These are phyloP conservation scores for Peromyscus californicus DNA, from an alignment of 2,113 vertebrate genomes.

Conservation along the genomic window DNA sequence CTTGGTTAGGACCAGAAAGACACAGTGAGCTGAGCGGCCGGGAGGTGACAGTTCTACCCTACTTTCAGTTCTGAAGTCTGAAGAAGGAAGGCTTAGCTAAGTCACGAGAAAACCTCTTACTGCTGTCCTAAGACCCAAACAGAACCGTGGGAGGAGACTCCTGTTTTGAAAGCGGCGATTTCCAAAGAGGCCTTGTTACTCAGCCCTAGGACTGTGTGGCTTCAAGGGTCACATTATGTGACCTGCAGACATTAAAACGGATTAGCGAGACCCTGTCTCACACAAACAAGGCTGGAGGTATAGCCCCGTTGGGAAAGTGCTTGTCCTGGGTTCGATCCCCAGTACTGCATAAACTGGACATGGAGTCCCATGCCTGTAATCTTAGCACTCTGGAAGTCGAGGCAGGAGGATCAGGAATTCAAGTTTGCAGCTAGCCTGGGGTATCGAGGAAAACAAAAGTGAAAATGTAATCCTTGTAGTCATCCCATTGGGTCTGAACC, in stretches of 20 bases:
- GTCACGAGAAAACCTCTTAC: slow-evolving; percentile 58
- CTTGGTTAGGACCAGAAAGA: slow-evolving; percentile 25
- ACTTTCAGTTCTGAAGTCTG: slow-evolving; percentile 59
- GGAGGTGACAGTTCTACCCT: background rate
- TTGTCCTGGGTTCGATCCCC: background rate
- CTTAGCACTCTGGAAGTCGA: background rate
- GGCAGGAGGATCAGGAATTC: background rate
- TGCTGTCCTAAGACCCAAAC: slow-evolving; percentile 58
- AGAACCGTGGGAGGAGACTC: slow-evolving; percentile 32
- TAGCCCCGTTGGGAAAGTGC: background rate
- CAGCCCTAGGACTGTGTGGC: slow-evolving; percentile 36
- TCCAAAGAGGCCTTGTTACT: slow-evolving; percentile 36
- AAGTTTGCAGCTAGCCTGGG: background rate
- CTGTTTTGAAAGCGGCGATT: slow-evolving; percentile 33
- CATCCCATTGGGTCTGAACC: background rate
- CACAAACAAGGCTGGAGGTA: background rate
- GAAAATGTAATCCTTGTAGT: background rate
- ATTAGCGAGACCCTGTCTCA: background rate
- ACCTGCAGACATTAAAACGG: slow-evolving; percentile 20
- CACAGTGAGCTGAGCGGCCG: slow-evolving; percentile 38
- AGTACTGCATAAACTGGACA: background rate
- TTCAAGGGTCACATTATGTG: slow-evolving; percentile 66
- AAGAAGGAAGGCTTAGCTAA: slow-evolving; percentile 74
- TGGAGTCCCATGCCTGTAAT: background rate
- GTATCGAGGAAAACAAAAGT: background rate